These are phyloP conservation scores for Gari tellinella DNA, from an alignment of 2,888 invertebrate species.

Conservation along the genomic window DNA sequence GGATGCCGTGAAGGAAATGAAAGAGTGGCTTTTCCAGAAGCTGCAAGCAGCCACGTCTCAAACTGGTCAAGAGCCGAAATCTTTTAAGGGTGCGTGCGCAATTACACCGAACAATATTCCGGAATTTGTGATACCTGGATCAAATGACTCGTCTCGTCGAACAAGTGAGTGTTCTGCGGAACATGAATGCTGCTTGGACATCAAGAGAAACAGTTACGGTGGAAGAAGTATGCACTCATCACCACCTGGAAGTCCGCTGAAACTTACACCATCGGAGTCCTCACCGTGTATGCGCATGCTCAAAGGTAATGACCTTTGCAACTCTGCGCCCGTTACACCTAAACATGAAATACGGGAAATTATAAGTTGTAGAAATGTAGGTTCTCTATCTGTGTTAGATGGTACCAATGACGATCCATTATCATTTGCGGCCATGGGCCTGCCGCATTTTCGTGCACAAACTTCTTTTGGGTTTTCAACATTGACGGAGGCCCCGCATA, in stretches of 20 bases:
- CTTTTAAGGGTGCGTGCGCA: conserved; percentile 44
- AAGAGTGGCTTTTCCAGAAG: conserved; percentile 77
- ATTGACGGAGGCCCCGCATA: conserved; percentile 73
- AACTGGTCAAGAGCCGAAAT: conserved; percentile 7
- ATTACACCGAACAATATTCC: conserved; percentile 78
- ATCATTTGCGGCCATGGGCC: conserved; percentile 73
- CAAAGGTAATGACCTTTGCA: conserved; percentile 25
- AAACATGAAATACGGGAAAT: conserved; percentile 65
- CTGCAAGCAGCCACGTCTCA: conserved; percentile 40
- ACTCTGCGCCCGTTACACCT: conserved; percentile 74
- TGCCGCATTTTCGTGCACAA: conserved; percentile 71
- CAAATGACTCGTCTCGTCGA: conserved; percentile 73
- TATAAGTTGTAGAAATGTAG: conserved; percentile 19
- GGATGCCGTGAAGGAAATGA: conserved; percentile 76
- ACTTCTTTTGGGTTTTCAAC: conserved; percentile 77
- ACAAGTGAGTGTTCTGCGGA: conserved; percentile 67
- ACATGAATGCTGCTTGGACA: conserved; percentile 7
- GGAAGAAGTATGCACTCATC: conserved; percentile 53
- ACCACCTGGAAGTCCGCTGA: conserved; percentile 34
- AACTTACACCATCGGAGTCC: conserved; percentile 51
- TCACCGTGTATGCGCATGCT: conserved; percentile 41
- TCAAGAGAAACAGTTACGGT: conserved; percentile 64
- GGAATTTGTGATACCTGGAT: conserved; percentile 79
- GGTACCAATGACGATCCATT: conserved; percentile 74
- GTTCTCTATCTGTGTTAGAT: conserved; percentile 20